Evolutionary conservation across 2,113 vertebrate genomes (phyloP).

Genomic region (Irena cyanogastra): DNA sequence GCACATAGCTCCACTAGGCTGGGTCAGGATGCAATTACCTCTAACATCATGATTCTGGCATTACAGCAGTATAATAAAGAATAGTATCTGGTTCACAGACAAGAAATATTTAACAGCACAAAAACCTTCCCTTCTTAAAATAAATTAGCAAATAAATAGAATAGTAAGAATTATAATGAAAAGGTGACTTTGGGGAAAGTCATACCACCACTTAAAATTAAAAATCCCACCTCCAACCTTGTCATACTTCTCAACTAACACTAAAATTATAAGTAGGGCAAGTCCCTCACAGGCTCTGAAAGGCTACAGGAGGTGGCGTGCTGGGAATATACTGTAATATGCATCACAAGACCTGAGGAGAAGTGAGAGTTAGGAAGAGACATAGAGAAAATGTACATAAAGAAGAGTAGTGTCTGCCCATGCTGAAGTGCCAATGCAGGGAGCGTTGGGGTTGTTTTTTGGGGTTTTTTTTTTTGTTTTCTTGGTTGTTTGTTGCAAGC

Average conservation of each 20-base stretch:
- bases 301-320: not conserved
- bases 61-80: not conserved
- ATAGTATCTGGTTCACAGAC: not conserved
- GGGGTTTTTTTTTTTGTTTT: not conserved
- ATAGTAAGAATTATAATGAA: not conserved
- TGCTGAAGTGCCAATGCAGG: not conserved
- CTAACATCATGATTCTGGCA: not conserved
- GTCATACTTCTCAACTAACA: not conserved
- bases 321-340: not conserved
- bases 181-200: not conserved
- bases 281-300: not conserved
- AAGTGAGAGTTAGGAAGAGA: not conserved
- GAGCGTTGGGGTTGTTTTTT: not conserved
- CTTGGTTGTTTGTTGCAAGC: not conserved
- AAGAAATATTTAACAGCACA: not conserved
- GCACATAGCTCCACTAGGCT: not conserved
- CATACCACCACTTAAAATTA: not conserved
- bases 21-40: not conserved
- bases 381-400: not conserved
- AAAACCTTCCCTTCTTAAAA: not conserved
- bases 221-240: not conserved
- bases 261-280: not conserved
- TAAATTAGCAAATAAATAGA: not conserved
- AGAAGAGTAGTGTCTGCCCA: not conserved
- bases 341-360: not conserved